Evolutionary conservation across 1,140 invertebrate species (phyloP), one percentile per base, ranked within the genome.

Genomic region (Drusus annulatus): DNA sequence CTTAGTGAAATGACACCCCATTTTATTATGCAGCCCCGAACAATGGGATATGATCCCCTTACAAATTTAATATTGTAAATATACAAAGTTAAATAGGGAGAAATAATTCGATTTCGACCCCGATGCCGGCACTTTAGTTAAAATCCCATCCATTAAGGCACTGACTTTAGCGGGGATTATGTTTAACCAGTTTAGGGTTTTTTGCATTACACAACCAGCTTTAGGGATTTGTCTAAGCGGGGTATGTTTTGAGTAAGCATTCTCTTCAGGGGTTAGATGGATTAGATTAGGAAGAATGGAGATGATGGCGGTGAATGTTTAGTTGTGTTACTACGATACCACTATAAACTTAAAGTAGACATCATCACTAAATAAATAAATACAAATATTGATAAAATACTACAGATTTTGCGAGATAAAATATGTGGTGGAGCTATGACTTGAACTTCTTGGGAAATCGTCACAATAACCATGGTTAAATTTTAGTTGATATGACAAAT

Each of bases 11-110:
- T 77, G 63, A 25, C 75, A 50, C 75, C 75, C 75, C 60, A 62
- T 65, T 77, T 65, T 77, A 63, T 50, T 58, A 65, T 78, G 17
- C 62, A 69, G 25, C 52, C 36, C 62, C 60, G 56, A 60, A 78
- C 76, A 78, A 78, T 78, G 63, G 76, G 50, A 76, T 15, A 36
- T 28, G 73, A 62, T 77, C 82, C 82, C 82, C 75, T 51, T 78
- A 77, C 82, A 81, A 84, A 84, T 84, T 84, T 84, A 84, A 84
- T 84, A 84, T 84, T 84, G 82, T 84, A 84, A 81, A 84, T 84
- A 84, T 80, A 84, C 80, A 84, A 81, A 81, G 82, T 84, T 84
- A 81, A 84, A 84, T 80, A 84, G 80, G 82, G 82, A 71, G 80
- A 81, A 83, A 81, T 84, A 81, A 84, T 84, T 84, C 80, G 80